phyloP scores from a whole-genome alignment of 2,113 vertebrate species.

The Psittacara wagleri region DNA sequence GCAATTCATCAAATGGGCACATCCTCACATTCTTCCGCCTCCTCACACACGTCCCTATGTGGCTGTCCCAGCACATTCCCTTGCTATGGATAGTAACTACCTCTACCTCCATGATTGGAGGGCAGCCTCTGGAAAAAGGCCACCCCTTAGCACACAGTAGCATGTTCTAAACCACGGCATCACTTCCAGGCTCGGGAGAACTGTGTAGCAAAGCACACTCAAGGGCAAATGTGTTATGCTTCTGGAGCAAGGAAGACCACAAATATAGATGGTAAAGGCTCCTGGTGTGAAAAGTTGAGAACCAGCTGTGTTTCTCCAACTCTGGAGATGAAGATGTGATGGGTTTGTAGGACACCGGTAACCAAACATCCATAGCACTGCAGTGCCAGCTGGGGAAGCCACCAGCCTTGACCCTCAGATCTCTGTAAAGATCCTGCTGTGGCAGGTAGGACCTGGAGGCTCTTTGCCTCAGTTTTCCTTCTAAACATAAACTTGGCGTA shows the following conservation, averaged over 20 bases:
- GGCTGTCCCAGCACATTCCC: not conserved
- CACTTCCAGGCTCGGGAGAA: not conserved
- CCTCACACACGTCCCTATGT: not conserved
- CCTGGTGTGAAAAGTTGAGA: not conserved
- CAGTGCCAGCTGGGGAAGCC: not conserved
- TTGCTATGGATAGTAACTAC: not conserved
- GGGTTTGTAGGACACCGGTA: not conserved
- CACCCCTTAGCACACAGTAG: not conserved
- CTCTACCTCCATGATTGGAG: too few species aligned
- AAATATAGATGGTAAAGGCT: accelerated
- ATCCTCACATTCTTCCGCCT: not conserved
- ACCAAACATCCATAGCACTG: not conserved
- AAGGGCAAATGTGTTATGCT: not conserved
- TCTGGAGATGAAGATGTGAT: not conserved
- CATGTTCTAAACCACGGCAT: not conserved
- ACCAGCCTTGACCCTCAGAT: not conserved
- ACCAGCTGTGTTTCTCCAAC: not conserved
- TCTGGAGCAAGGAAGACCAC: not conserved
- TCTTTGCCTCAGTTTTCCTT: not conserved
- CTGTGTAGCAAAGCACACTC: not conserved
- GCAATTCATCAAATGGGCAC: too few species aligned
- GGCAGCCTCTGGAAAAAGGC: not conserved
- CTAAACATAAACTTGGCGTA: not conserved
- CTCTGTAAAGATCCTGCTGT: not conserved
- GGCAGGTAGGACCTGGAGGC: not conserved